Percentiles rank a stretch among this genome's conserved stretches.
phyloP scores from a whole-genome alignment of 2,888 invertebrate species.

The Eupsilia transversa region DNA sequence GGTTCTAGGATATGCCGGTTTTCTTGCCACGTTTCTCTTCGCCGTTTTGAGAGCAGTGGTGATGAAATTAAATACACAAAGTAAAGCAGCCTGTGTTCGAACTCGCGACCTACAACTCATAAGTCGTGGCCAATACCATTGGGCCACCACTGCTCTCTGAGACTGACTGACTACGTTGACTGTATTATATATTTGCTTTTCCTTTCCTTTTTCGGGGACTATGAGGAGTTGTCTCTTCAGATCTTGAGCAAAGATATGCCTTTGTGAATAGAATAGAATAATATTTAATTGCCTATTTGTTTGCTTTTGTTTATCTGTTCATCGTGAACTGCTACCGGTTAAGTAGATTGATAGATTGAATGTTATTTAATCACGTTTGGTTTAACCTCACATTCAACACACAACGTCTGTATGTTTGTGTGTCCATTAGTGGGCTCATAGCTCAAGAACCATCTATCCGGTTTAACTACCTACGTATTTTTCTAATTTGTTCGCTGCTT shows the following conservation, averaged over 20 bases:
- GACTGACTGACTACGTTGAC: neutral
- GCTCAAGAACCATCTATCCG: slow-evolving; percentile 2
- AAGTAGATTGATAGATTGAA: neutral
- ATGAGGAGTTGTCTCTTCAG: neutral
- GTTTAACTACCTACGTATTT: neutral
- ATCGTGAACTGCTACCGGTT: neutral
- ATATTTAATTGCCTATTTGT: no score
- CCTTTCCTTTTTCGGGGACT: neutral
- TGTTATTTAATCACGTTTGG: neutral
- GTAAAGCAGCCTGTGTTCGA: no score
- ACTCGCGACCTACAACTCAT: no score
- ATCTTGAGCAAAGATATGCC: slow-evolving; percentile 1
- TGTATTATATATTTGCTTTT: neutral
- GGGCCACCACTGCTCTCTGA: no score
- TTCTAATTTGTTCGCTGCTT: neutral
- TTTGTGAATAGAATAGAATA: no score
- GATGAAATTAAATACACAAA: no score
- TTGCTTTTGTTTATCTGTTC: no score
- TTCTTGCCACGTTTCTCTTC: no score
- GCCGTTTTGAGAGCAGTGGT: no score
- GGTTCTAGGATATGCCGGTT: no score
- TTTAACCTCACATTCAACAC: neutral
- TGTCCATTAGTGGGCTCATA: neutral
- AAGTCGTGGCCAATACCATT: no score
- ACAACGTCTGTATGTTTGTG: neutral